Evolutionary conservation across 2,113 vertebrate species (phyloP).

Genomic region (Ceratotherium simum): DNA sequence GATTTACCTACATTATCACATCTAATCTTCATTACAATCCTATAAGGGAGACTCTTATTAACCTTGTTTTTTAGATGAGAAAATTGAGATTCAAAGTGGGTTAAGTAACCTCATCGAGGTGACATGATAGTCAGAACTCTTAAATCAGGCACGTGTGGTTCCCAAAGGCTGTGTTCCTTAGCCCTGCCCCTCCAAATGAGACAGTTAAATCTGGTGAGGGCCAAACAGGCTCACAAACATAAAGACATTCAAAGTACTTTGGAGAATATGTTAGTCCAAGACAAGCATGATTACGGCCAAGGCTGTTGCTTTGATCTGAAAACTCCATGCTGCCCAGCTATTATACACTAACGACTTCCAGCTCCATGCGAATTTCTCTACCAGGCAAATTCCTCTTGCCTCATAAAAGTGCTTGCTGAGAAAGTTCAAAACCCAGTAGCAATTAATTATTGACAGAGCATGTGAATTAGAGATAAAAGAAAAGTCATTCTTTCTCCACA

Average conservation of each 20-base stretch:
- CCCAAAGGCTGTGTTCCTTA: neutral
- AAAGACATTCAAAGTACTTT: neutral
- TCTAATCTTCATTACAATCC: neutral
- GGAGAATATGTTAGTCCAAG: neutral
- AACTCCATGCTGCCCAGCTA: constrained; percentile 49
- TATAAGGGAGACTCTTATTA: neutral
- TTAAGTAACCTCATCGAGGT: neutral
- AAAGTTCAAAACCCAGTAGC: constrained; percentile 87
- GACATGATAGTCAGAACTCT: neutral
- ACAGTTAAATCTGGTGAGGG: neutral
- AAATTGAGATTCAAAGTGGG: neutral
- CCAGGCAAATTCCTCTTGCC: constrained; percentile 83
- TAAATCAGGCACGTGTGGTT: neutral
- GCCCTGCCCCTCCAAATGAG: neutral
- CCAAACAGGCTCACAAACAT: neutral
- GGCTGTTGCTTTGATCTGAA: neutral
- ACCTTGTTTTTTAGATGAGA: neutral
- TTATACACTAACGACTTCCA: constrained; percentile 67
- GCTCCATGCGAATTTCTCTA: constrained; percentile 78
- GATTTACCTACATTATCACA: neutral
- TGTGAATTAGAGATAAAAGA: constrained; percentile 90
- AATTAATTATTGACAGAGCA: constrained; percentile 90
- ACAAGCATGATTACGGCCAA: neutral
- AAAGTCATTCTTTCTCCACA: constrained; percentile 85
- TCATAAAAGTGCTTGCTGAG: constrained; percentile 84